Percentiles rank a stretch among this genome's conserved stretches.
Conservation (phyloP, 2,113 vertebrate genomes). For the Sapajus apella region DNA sequence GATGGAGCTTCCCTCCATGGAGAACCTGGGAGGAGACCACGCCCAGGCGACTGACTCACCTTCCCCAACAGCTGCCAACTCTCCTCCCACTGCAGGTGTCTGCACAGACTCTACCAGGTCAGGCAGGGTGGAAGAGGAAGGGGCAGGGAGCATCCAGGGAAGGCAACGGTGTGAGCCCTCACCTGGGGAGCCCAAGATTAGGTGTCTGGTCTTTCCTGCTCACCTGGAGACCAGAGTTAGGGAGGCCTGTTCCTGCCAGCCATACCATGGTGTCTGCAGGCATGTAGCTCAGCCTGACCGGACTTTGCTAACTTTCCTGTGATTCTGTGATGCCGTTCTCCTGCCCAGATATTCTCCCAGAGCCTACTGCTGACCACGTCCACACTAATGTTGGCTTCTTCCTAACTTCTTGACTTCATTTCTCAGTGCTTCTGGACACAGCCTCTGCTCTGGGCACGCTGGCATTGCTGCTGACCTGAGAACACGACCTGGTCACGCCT, state of each 20-base stretch:
- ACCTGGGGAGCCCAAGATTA: neutral
- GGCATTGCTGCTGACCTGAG: neutral
- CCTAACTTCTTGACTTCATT: neutral
- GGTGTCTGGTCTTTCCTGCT: neutral
- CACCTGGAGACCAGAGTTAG: neutral
- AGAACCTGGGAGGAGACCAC: neutral
- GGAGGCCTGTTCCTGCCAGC: neutral
- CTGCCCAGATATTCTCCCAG: neutral
- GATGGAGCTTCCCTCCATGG: neutral
- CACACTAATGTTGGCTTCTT: neutral
- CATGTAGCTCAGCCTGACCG: neutral
- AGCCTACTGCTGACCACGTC: neutral
- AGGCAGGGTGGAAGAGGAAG: neutral
- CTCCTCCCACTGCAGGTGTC: conserved; percentile 51
- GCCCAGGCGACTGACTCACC: conserved; percentile 56
- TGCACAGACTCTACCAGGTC: conserved; percentile 33
- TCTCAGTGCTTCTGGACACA: neutral
- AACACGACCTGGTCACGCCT: neutral
- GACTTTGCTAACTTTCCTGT: neutral
- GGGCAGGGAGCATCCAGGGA: neutral
- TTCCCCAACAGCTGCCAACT: neutral
- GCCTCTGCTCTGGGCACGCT: neutral
- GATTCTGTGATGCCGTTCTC: neutral
- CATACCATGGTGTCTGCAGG: neutral
- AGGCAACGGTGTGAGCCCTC: neutral